Conservation (phyloP, 2,797 vertebrate species). For the Chelmon rostratus region DNA sequence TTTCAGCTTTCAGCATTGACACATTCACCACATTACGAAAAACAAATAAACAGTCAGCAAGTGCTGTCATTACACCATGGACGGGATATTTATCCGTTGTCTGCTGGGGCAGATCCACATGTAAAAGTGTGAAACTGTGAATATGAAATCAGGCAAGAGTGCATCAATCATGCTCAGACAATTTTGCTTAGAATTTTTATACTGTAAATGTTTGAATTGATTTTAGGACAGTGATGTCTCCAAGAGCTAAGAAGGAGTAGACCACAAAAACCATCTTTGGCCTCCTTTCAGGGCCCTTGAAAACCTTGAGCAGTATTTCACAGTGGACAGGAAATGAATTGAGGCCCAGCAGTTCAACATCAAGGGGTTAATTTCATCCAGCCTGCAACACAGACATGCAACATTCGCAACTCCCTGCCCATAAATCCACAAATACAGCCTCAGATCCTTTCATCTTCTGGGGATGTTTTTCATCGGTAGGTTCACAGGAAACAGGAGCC, state of each 20-base stretch:
- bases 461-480: slow-evolving; percentile 75
- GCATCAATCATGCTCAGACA: background rate
- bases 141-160: background rate
- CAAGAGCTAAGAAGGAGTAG: slow-evolving; percentile 5
- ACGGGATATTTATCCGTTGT: background rate
- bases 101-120: background rate
- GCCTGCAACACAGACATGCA: slow-evolving; percentile 66
- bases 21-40: background rate
- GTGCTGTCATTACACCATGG: background rate
- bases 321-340: slow-evolving; percentile 69
- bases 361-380: slow-evolving; percentile 73
- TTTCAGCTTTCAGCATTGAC: background rate
- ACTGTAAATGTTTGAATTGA: slow-evolving; percentile 3
- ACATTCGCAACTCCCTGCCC: slow-evolving; percentile 66
- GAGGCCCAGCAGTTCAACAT: slow-evolving; percentile 62
- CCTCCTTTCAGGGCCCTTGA: slow-evolving; percentile 29
- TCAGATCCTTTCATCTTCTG: slow-evolving; percentile 71
- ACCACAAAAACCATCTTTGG: slow-evolving; percentile 43
- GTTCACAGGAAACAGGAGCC: slow-evolving; percentile 62
- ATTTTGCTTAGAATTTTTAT: background rate
- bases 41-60: background rate
- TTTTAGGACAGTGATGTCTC: slow-evolving; percentile 23
- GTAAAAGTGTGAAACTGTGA: background rate
- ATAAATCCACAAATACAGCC: slow-evolving; percentile 52
- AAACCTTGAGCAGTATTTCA: slow-evolving; percentile 41